Evolutionary conservation across 2,888 invertebrate species (phyloP).

Genomic region (Nezara viridula): DNA sequence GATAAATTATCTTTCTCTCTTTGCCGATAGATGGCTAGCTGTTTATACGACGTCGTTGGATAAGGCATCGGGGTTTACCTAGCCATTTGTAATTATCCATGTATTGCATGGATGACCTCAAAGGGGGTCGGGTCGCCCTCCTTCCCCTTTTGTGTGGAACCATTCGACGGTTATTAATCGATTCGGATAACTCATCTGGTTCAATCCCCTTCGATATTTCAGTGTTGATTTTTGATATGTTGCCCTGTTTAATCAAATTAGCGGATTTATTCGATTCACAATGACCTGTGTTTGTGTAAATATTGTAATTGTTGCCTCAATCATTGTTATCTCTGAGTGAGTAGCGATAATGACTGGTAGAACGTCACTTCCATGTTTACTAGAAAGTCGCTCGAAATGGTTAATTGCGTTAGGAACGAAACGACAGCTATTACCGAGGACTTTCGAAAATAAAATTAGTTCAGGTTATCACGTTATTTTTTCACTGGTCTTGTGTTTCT

Average conservation of each 20-base stretch:
- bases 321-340: background rate
- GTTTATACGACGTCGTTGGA: conserved; percentile 21
- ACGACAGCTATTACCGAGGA: background rate
- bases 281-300: background rate
- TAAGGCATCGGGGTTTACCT: conserved; percentile 14
- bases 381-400: conserved; percentile 9
- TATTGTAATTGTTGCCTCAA: background rate
- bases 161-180: background rate
- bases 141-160: background rate
- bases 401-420: conserved; percentile 1
- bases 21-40: background rate
- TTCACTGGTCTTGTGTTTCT: background rate
- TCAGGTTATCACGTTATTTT: background rate
- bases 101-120: conserved; percentile 31
- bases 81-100: background rate
- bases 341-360: background rate
- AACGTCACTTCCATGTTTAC: conserved; percentile 42
- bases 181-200: background rate
- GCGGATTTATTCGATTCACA: background rate
- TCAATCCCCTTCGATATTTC: background rate
- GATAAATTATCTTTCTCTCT: background rate
- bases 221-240: background rate
- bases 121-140: background rate
- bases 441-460: conserved; percentile 43
- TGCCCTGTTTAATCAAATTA: background rate